These are phyloP conservation scores for Phengaris alcon DNA, from an alignment of 2,888 invertebrate genomes.

Conservation along the genomic window DNA sequence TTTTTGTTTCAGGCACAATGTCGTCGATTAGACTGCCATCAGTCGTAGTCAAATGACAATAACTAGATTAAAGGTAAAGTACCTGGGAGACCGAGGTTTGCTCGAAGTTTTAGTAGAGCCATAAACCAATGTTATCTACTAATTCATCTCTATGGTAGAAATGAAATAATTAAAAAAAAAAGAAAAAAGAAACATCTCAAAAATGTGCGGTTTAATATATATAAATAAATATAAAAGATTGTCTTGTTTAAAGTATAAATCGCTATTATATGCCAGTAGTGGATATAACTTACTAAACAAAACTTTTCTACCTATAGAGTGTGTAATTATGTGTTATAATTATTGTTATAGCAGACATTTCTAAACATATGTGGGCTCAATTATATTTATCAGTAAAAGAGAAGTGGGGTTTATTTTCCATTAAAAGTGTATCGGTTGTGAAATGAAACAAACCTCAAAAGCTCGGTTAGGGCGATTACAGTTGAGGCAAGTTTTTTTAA, in stretches of 20 bases:
- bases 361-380: neutral
- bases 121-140: too few species aligned
- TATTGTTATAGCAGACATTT: neutral
- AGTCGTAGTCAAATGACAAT: slow-evolving; percentile 73
- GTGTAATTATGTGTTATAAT: neutral
- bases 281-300: too few species aligned
- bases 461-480: neutral
- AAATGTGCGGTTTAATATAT: too few species aligned
- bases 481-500: neutral
- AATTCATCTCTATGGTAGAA: too few species aligned
- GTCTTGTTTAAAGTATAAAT: too few species aligned
- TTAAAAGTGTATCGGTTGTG: neutral
- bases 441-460: slow-evolving; percentile 2
- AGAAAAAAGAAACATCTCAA: too few species aligned
- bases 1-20: slow-evolving; percentile 61
- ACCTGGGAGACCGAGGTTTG: neutral
- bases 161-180: too few species aligned
- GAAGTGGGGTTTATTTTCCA: slow-evolving; percentile 3
- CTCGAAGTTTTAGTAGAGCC: too few species aligned
- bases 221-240: too few species aligned
- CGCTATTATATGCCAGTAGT: too few species aligned
- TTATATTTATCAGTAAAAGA: neutral
- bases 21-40: slow-evolving; percentile 60
- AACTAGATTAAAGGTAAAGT: slow-evolving; percentile 73
- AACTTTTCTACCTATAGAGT: too few species aligned